phyloP scores from a whole-genome alignment of 2,888 invertebrate genomes.

The Ametastegia equiseti region DNA sequence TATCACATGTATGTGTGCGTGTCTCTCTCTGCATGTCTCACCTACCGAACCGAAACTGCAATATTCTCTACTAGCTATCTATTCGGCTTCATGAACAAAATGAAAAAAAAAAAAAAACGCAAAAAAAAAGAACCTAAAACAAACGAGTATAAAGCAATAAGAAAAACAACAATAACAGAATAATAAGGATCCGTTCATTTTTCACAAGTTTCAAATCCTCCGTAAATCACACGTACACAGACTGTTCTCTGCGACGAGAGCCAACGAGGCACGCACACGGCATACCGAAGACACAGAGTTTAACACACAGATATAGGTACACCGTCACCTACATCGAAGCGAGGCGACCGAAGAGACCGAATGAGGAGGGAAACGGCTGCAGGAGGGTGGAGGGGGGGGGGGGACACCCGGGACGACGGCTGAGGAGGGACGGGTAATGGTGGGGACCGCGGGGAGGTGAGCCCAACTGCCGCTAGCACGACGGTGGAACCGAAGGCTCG shows the following conservation, averaged over 20 bases:
- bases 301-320: constrained; percentile 19
- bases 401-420: constrained; percentile 29
- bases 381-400: background rate
- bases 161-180: background rate
- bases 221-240: constrained; percentile 29
- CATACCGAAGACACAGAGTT: too few species aligned
- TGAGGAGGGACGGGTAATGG: constrained; percentile 13
- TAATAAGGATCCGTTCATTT: background rate
- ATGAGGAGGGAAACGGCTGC: constrained; percentile 44
- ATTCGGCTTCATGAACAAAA: background rate
- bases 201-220: constrained; percentile 24
- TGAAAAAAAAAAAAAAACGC: background rate
- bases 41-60: too few species aligned
- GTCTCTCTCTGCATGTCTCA: too few species aligned
- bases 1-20: background rate
- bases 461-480: constrained; percentile 50
- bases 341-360: constrained; percentile 43
- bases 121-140: too few species aligned
- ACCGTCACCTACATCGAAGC: constrained; percentile 30
- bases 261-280: constrained; percentile 23
- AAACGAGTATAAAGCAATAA: background rate
- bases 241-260: background rate
- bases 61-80: background rate
- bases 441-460: constrained; percentile 39
- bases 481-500: constrained; percentile 47